phyloP scores from a whole-genome alignment of 2,888 invertebrate genomes.

The Tiliacea aurago region DNA sequence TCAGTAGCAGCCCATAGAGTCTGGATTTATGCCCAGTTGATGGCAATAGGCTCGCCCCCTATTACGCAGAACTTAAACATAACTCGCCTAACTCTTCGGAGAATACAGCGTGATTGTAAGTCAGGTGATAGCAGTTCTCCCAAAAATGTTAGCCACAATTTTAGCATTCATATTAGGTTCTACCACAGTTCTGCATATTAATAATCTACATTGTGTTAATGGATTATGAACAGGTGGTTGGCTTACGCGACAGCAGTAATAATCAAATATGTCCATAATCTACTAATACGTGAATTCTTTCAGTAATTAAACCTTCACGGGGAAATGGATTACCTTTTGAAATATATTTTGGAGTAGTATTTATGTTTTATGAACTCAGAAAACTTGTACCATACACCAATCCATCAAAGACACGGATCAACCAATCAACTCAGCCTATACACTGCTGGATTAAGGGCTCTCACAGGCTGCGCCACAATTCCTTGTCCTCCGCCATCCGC shows the following conservation, averaged over 20 bases:
- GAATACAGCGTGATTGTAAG: neutral
- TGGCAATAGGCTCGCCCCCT: neutral
- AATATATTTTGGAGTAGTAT: neutral
- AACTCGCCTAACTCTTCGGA: neutral
- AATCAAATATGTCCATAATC: slow-evolving; percentile 19
- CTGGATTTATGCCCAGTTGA: neutral
- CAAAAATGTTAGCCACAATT: neutral
- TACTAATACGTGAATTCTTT: slow-evolving; percentile 14
- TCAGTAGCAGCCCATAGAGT: neutral
- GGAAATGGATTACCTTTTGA: neutral
- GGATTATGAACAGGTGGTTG: slow-evolving; percentile 39
- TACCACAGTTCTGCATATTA: slow-evolving; percentile 15
- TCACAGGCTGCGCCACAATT: too few species aligned
- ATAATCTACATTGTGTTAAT: slow-evolving; percentile 11
- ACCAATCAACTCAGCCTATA: neutral
- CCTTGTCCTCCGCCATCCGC: neutral
- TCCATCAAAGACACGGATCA: too few species aligned
- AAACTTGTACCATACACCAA: too few species aligned
- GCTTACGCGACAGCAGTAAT: slow-evolving; percentile 17
- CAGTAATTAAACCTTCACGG: slow-evolving; percentile 4
- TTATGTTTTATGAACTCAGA: too few species aligned
- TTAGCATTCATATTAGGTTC: neutral
- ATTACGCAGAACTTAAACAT: neutral
- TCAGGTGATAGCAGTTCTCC: neutral
- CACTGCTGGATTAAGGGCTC: neutral